A percentile compares a stretch with the other conserved stretches of the same genome.
Evolutionary conservation across 2,797 vertebrate genomes (phyloP).

Genomic region (Chelon labrosus): DNA sequence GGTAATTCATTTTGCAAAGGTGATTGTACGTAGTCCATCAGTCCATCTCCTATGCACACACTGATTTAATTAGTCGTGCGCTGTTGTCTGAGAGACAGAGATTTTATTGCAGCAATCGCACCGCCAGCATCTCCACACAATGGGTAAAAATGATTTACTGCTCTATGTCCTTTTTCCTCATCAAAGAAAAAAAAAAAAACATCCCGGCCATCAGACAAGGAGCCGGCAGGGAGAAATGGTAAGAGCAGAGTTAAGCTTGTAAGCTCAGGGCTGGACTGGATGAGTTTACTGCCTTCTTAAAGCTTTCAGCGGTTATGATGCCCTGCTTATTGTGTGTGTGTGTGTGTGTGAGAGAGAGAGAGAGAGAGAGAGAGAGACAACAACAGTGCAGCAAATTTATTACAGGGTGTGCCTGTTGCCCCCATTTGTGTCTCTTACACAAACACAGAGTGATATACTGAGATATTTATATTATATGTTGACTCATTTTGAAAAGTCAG

Average conservation of each 20-base stretch:
- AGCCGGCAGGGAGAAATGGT: constrained; percentile 7
- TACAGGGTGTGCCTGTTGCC: constrained; percentile 31
- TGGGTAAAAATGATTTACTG: background rate
- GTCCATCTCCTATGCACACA: constrained; percentile 12
- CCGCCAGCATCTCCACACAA: background rate
- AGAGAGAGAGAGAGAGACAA: background rate
- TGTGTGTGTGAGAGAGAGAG: background rate
- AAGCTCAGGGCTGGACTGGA: background rate
- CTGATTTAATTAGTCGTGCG: constrained; percentile 13
- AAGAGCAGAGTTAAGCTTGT: constrained; percentile 10
- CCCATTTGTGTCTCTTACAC: constrained; percentile 8
- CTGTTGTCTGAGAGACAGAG: background rate
- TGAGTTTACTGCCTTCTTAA: constrained; percentile 39
- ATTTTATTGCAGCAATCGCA: constrained; percentile 5
- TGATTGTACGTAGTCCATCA: background rate
- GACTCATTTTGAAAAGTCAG: background rate
- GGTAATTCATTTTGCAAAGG: constrained; percentile 14
- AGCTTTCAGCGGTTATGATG: constrained; percentile 25
- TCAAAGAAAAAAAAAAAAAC: constrained; percentile 27
- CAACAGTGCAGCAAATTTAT: constrained; percentile 18
- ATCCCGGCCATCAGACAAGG: constrained; percentile 11
- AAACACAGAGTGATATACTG: constrained; percentile 9
- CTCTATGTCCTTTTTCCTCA: background rate
- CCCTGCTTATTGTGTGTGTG: constrained; percentile 5
- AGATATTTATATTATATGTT: background rate